Evolutionary conservation across 2,113 vertebrate genomes (phyloP).

Genomic region (Upupa epops): DNA sequence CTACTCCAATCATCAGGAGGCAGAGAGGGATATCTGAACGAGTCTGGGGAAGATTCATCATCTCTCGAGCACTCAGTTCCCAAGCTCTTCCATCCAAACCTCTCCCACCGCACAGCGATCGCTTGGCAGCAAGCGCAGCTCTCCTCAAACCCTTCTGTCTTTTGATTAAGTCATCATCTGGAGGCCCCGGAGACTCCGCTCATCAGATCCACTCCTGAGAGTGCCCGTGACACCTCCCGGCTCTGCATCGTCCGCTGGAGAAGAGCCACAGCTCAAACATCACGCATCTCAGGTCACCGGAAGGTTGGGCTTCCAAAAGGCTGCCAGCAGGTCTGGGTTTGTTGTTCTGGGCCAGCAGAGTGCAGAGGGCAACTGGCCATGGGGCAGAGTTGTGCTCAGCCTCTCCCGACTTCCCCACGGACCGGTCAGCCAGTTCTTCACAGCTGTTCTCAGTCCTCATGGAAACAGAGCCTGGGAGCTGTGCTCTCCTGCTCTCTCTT

Average conservation of each 20-base stretch:
- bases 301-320: neutral
- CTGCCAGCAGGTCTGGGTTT: neutral
- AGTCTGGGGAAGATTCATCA: neutral
- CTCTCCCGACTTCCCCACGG: neutral
- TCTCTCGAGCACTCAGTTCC: neutral
- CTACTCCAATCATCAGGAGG: neutral
- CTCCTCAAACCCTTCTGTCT: neutral
- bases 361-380: fast-evolving
- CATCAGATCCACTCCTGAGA: neutral
- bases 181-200: neutral
- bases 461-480: neutral
- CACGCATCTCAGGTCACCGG: neutral
- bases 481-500: neutral
- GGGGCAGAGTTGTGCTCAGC: neutral
- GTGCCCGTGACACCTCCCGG: neutral
- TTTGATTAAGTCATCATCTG: neutral
- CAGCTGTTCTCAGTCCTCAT: neutral
- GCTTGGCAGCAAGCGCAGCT: neutral
- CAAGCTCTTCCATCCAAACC: neutral
- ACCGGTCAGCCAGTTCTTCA: neutral
- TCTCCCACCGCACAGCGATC: neutral
- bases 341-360: neutral
- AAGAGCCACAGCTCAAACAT: neutral
- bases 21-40: neutral
- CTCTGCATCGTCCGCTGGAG: neutral